Conservation (phyloP, 2,797 vertebrate genomes). For the Ciconia nigra region DNA sequence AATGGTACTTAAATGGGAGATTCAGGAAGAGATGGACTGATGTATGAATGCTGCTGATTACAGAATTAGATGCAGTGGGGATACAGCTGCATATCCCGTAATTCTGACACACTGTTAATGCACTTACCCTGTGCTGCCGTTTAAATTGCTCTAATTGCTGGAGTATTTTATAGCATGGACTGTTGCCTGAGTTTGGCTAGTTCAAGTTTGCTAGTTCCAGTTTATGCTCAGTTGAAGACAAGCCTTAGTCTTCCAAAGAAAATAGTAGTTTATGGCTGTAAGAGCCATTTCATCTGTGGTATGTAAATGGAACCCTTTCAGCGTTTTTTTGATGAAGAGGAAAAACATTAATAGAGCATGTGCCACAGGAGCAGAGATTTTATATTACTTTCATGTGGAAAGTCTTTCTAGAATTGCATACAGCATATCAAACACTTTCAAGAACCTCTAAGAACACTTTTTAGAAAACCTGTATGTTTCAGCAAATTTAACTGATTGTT, state of each 20-base stretch:
- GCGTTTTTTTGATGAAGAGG: not conserved
- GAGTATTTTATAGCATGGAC: not conserved
- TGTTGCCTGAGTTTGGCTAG: not conserved
- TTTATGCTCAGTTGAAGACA: not conserved
- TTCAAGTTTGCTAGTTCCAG: not conserved
- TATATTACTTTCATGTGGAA: not conserved
- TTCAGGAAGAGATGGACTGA: not conserved
- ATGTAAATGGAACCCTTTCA: not conserved
- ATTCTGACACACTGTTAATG: not conserved
- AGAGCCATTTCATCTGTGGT: not conserved
- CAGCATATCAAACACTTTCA: not conserved
- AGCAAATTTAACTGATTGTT: not conserved
- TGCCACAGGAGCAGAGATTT: not conserved
- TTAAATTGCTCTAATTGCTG: not conserved
- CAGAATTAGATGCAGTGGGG: not conserved
- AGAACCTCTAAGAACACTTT: not conserved
- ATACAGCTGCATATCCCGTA: not conserved
- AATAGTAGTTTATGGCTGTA: not conserved
- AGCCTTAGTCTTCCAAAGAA: not conserved
- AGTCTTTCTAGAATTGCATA: not conserved
- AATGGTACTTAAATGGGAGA: not conserved
- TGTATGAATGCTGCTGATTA: not conserved
- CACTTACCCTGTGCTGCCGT: not conserved
- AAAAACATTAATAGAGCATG: not conserved
- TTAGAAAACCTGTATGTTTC: not conserved